Conservation (phyloP, 2,797 vertebrate genomes). For the Siniperca scherzeri region DNA sequence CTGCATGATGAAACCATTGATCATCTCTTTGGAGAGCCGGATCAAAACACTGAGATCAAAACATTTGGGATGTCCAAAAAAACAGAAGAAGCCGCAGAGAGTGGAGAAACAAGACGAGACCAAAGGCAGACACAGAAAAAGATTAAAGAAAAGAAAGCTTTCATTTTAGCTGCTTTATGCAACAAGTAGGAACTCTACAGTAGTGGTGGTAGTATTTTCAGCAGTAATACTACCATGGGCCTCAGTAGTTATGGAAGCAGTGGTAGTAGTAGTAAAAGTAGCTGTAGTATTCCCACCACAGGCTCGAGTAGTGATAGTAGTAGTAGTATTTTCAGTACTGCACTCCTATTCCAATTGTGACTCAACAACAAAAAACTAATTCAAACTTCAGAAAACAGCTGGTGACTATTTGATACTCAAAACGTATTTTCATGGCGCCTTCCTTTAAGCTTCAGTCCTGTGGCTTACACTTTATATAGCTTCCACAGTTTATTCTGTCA, state of each 20-base stretch:
- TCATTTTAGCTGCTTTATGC: too few species aligned
- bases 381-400: too few species aligned
- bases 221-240: not conserved
- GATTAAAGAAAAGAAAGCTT: too few species aligned
- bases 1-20: conserved; percentile 14
- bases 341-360: too few species aligned
- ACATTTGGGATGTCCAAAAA: not conserved
- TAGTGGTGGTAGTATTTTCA: not conserved
- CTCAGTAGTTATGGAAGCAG: not conserved
- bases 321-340: too few species aligned
- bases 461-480: not conserved
- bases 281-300: too few species aligned
- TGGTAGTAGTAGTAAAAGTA: too few species aligned
- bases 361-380: too few species aligned
- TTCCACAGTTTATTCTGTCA: not conserved
- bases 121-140: not conserved
- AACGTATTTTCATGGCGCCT: too few species aligned
- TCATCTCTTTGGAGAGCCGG: not conserved
- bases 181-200: too few species aligned
- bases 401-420: too few species aligned
- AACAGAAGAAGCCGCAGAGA: not conserved
- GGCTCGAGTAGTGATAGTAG: too few species aligned
- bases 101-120: not conserved
- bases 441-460: not conserved
- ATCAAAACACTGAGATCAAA: conserved; percentile 28